Conservation (phyloP, 2,797 vertebrate species). For the Pampus argenteus region DNA sequence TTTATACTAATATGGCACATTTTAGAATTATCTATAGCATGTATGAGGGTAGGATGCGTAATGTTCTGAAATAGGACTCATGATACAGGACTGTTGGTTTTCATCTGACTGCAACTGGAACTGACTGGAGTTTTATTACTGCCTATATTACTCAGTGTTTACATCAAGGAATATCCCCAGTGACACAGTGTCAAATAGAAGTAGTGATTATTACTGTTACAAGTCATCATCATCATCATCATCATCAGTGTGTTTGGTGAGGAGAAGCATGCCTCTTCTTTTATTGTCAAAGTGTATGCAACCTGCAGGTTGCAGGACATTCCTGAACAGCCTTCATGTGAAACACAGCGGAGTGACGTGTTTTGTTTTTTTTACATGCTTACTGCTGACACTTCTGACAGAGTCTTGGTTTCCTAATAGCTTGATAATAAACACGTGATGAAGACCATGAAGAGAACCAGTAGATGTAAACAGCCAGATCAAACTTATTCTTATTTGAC, state of each 20-base stretch:
- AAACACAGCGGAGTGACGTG: neutral
- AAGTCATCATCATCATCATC: too few relatives aligned
- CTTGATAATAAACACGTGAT: neutral
- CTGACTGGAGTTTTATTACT: too few relatives aligned
- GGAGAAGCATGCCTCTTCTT: slow-evolving; percentile 10
- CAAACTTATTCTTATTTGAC: slow-evolving; percentile 56
- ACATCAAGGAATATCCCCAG: neutral
- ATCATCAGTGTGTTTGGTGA: neutral
- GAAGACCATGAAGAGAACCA: neutral
- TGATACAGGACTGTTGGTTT: neutral
- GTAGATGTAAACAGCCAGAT: slow-evolving; percentile 14
- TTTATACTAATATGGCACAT: neutral
- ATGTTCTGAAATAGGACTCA: neutral
- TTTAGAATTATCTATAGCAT: too few relatives aligned
- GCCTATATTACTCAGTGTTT: too few relatives aligned
- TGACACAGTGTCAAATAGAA: neutral
- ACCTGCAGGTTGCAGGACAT: slow-evolving; percentile 26
- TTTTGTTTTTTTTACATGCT: slow-evolving; percentile 16
- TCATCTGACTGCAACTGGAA: slow-evolving; percentile 8
- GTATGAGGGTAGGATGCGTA: too few relatives aligned
- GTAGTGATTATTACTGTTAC: neutral
- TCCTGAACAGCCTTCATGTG: slow-evolving; percentile 21
- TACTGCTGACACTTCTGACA: neutral
- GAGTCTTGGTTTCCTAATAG: neutral
- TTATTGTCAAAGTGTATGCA: slow-evolving; percentile 3